Base-by-base conservation (phyloP, 2,888 invertebrate genomes). In the Macrophya annulata region DNA sequence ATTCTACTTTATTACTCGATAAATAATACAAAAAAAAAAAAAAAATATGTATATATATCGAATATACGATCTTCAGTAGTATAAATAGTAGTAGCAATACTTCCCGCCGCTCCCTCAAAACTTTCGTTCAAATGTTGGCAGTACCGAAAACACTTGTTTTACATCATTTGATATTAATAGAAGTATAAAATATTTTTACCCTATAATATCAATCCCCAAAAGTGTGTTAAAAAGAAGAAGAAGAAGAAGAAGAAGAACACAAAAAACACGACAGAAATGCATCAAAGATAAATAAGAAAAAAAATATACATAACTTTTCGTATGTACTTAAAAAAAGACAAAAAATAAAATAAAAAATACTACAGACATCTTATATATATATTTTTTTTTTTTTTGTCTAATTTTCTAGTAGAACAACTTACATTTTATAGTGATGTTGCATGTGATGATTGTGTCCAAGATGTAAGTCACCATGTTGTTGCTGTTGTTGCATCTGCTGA, bases 391-490 rank as follows among this genome's bases (percentile, higher is more conserved):
- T 10, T 72, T 72, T 76, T 0, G n/a, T 31, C 5, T 25, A 9
- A 3, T 62, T n/a, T 2, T 55, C 55, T 3, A 45, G 25, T 43
- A 74, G 45, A 45, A 21, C 10, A 74, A 92, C 93, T 93, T 88
- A 93, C 93, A 93, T 92, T 90, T 93, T 93, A 86, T 93, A 93
- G 85, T 93, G 93, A 89, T 93, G 93, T 86, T 93, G 93, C 93
- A 93, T 93, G 86, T 93, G 93, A 87, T 93, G 83, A 83, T 83
- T 83, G 40, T 68, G 93, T 37, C 88, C 90, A 84, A 92, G 89
- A 87, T 94, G 93, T 85, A 93, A 89, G 82, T 93, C 92, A 65
- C 89, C 90, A 87, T 90, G 91, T 65, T 91, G 91, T 84, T 89
- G 89, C 43, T 89, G 90, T 84, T 90, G 90, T 31, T 90, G 90